phyloP scores from a whole-genome alignment of 1,140 invertebrate genomes.

The Geopemphigus sp. region DNA sequence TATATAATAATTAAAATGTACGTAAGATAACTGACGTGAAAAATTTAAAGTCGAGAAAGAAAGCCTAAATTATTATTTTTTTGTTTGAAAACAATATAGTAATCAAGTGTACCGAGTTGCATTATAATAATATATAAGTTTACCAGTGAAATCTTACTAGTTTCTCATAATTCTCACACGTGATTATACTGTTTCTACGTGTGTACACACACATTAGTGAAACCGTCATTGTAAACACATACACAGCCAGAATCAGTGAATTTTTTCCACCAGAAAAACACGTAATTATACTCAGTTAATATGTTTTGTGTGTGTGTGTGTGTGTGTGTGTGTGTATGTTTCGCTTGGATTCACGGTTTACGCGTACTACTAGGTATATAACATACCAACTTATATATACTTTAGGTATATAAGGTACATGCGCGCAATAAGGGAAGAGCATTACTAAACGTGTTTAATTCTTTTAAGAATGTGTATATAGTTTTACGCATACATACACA shows the following conservation, averaged over 20 bases:
- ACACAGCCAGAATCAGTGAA: neutral
- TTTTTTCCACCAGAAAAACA: conserved; percentile 34
- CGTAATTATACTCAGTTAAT: conserved; percentile 24
- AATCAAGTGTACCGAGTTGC: neutral
- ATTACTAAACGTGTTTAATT: conserved; percentile 44
- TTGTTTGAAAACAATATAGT: neutral
- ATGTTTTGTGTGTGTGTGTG: neutral
- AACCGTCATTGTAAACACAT: conserved; percentile 3
- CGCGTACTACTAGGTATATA: neutral
- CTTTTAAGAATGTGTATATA: neutral
- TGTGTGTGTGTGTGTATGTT: neutral
- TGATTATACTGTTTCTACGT: conserved; percentile 30
- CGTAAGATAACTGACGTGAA: neutral
- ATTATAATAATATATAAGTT: neutral
- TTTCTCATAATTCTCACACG: conserved; percentile 45
- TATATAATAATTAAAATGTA: neutral
- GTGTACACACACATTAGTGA: conserved; percentile 4
- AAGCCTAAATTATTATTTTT: neutral
- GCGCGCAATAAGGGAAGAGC: conserved; percentile 11
- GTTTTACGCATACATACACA: no score
- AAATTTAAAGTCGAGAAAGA: conserved; percentile 3
- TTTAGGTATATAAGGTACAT: neutral
- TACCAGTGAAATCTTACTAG: conserved; percentile 10
- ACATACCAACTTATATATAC: neutral
- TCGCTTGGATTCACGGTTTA: neutral